Evolutionary conservation across 1,140 invertebrate species (phyloP).

Genomic region (Dendroctonus valens): DNA sequence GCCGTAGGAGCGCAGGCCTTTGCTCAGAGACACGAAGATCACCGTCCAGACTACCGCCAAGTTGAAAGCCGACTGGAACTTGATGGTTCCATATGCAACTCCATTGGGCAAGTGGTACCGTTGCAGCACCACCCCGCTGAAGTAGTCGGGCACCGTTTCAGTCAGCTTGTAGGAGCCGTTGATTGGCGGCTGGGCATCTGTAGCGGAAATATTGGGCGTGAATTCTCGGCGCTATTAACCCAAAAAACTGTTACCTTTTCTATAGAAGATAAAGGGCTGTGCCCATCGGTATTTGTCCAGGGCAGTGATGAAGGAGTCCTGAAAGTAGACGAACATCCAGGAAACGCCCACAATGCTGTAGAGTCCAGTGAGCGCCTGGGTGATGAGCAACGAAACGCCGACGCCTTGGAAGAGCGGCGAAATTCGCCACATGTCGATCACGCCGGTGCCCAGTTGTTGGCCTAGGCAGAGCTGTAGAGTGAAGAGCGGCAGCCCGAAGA

Average conservation of each 20-base stretch:
- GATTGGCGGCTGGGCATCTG: slow-evolving; percentile 40
- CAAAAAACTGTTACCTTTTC: slow-evolving; percentile 56
- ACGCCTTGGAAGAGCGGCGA: slow-evolving; percentile 84
- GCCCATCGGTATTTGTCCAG: slow-evolving; percentile 81
- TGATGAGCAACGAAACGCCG: slow-evolving; percentile 75
- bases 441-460: slow-evolving; percentile 78
- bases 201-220: slow-evolving; percentile 21
- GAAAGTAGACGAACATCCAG: slow-evolving; percentile 86
- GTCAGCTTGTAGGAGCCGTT: slow-evolving; percentile 62
- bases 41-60: slow-evolving; percentile 88
- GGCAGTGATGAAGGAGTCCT: slow-evolving; percentile 84
- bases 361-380: slow-evolving; percentile 78
- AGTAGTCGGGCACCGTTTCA: slow-evolving; percentile 79
- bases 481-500: slow-evolving; percentile 83
- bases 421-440: slow-evolving; percentile 90
- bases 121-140: slow-evolving; percentile 77
- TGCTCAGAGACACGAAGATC: slow-evolving; percentile 83
- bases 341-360: slow-evolving; percentile 85
- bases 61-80: slow-evolving; percentile 87
- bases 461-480: slow-evolving; percentile 83
- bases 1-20: slow-evolving; percentile 82
- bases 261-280: slow-evolving; percentile 65
- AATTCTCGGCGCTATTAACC: not conserved
- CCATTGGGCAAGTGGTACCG: slow-evolving; percentile 63
- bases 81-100: slow-evolving; percentile 65